Conservation (phyloP, 2,888 invertebrate species). For the Pseudanteris insignis region DNA sequence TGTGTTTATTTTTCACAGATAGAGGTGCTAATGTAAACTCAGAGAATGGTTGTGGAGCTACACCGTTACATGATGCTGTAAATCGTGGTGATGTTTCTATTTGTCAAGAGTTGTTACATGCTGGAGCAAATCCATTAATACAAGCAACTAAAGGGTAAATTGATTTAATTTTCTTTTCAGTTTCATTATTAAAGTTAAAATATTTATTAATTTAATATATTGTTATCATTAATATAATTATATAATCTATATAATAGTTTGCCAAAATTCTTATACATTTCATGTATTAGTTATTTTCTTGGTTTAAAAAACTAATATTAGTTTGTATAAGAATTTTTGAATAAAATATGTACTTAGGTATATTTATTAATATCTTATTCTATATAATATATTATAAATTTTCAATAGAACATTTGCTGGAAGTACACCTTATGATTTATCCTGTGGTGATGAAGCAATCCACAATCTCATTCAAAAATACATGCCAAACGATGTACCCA, state of each 20-base stretch:
- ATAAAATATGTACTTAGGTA: too few species aligned
- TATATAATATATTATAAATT: too few species aligned
- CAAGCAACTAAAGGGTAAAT: slow-evolving; percentile 68
- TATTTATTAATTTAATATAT: too few species aligned
- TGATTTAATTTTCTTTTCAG: too few species aligned
- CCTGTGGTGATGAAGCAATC: slow-evolving; percentile 55
- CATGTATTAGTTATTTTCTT: too few species aligned
- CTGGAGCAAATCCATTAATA: slow-evolving; percentile 70
- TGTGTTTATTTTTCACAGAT: slow-evolving; percentile 57
- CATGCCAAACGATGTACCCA: slow-evolving; percentile 52
- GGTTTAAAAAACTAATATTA: too few species aligned
- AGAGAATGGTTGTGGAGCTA: slow-evolving; percentile 70
- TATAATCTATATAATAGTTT: too few species aligned
- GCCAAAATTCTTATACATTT: too few species aligned
- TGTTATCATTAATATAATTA: too few species aligned
- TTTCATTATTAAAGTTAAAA: too few species aligned
- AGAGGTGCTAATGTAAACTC: slow-evolving; percentile 71
- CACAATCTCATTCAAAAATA: slow-evolving; percentile 56
- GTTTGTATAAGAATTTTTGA: too few species aligned
- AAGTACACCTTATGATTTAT: slow-evolving; percentile 61
- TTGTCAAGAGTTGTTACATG: slow-evolving; percentile 68
- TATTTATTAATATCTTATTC: too few species aligned
- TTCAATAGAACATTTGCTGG: slow-evolving; percentile 59
- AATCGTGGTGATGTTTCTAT: slow-evolving; percentile 69
- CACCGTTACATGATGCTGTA: slow-evolving; percentile 73